These are phyloP conservation scores for Plecturocebus donacophilus DNA, from an alignment of 2,113 vertebrate genomes.

Conservation along the genomic window DNA sequence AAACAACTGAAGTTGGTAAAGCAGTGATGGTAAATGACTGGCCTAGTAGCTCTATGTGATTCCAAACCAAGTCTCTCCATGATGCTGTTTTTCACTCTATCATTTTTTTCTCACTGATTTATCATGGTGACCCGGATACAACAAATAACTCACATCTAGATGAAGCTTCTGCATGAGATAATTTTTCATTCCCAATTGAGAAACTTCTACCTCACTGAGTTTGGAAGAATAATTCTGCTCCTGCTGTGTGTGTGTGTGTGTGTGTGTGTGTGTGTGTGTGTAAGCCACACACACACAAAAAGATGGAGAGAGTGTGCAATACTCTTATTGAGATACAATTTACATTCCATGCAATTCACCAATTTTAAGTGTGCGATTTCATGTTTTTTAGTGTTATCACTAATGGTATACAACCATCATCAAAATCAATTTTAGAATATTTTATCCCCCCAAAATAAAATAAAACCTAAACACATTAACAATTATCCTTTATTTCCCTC, in stretches of 20 bases:
- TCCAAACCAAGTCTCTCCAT: neutral
- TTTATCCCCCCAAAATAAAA: neutral
- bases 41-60: fast-evolving
- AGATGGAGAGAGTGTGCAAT: too few species aligned
- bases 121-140: neutral
- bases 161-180: neutral
- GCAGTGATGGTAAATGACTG: neutral
- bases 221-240: neutral
- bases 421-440: neutral
- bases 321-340: neutral
- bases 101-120: neutral
- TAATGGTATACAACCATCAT: neutral
- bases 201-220: neutral
- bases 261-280: neutral
- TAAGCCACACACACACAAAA: too few species aligned
- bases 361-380: neutral
- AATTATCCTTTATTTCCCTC: neutral
- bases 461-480: neutral
- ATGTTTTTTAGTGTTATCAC: neutral
- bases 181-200: neutral
- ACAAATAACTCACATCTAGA: neutral
- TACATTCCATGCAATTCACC: neutral
- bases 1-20: neutral
- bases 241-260: neutral
- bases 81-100: fast-evolving